Conservation (phyloP, 2,888 invertebrate genomes). For the Phymatocera aterrima region DNA sequence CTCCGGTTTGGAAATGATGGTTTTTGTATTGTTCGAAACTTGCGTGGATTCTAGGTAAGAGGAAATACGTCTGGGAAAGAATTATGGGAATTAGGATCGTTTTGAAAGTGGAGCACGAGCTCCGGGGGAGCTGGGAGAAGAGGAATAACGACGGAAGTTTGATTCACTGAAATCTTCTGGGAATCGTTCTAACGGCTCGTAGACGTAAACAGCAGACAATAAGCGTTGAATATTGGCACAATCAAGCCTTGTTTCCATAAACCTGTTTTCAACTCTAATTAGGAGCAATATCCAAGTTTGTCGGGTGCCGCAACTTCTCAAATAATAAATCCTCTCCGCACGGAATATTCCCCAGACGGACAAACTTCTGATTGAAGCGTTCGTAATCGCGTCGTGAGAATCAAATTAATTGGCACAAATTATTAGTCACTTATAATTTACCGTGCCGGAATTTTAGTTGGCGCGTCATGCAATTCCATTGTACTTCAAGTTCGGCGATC, state of each 20-base stretch:
- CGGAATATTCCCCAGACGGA: slow-evolving; percentile 34
- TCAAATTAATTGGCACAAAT: slow-evolving; percentile 29
- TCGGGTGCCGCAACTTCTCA: slow-evolving; percentile 4
- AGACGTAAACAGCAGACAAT: slow-evolving; percentile 37
- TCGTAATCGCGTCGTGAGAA: slow-evolving; percentile 33
- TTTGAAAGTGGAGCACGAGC: background rate
- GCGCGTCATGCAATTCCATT: background rate
- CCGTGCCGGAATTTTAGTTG: background rate
- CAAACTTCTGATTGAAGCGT: slow-evolving; percentile 40
- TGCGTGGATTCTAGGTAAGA: background rate
- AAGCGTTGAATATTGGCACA: slow-evolving; percentile 28
- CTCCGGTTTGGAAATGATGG: background rate
- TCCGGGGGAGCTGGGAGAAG: background rate
- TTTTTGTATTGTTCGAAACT: background rate
- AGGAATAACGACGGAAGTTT: slow-evolving; percentile 8
- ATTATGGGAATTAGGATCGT: background rate
- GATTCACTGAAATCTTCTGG: slow-evolving; percentile 10
- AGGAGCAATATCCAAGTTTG: slow-evolving; percentile 30
- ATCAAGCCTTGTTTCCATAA: slow-evolving; percentile 41
- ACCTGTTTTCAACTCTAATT: slow-evolving; percentile 42
- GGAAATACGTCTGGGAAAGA: background rate
- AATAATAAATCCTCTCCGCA: slow-evolving; percentile 17
- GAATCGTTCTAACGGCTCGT: slow-evolving; percentile 24
- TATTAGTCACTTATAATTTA: slow-evolving; percentile 35
- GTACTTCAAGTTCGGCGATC: background rate